phyloP scores from a whole-genome alignment of 2,888 invertebrate genomes.

The Drosophila mayaguana region DNA sequence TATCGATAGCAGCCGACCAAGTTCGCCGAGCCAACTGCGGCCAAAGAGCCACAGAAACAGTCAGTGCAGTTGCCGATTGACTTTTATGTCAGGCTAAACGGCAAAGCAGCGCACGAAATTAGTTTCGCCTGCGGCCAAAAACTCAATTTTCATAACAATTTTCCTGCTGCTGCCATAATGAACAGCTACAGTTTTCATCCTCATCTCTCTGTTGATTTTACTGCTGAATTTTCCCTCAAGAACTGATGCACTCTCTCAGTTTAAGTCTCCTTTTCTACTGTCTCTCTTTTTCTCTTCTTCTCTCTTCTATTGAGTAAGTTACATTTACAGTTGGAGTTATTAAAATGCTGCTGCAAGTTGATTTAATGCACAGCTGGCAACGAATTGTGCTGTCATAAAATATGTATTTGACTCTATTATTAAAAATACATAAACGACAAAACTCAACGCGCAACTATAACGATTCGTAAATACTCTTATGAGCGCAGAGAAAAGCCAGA shows the following conservation, averaged over 20 bases:
- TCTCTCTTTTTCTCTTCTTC: not conserved
- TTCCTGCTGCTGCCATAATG: conserved; percentile 69
- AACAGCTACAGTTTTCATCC: conserved; percentile 61
- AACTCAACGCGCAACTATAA: not conserved
- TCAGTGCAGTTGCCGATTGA: conserved; percentile 59
- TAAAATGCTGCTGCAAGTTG: conserved; percentile 64
- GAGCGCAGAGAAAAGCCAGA: not conserved
- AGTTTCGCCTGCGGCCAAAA: conserved; percentile 72
- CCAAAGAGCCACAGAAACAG: conserved; percentile 14
- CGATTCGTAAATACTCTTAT: not conserved
- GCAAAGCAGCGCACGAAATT: conserved; percentile 58
- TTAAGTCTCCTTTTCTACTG: too few species aligned
- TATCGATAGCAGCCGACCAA: conserved; percentile 45
- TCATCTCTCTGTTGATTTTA: conserved; percentile 62
- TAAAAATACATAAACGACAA: conserved; percentile 28
- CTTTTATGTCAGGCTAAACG: conserved; percentile 61
- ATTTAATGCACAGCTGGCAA: conserved; percentile 70
- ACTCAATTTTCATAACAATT: conserved; percentile 80
- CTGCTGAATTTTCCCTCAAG: conserved; percentile 30
- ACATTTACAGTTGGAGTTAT: conserved; percentile 52
- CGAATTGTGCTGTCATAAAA: conserved; percentile 61
- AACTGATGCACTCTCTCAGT: not conserved
- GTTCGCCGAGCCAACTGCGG: not conserved
- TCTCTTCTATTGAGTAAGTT: not conserved
- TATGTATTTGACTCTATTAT: conserved; percentile 68